A percentile compares a stretch with the other conserved stretches of the same genome.
These are phyloP conservation scores for Glaucomys volans DNA, from an alignment of 2,113 vertebrate genomes.

Conservation along the genomic window DNA sequence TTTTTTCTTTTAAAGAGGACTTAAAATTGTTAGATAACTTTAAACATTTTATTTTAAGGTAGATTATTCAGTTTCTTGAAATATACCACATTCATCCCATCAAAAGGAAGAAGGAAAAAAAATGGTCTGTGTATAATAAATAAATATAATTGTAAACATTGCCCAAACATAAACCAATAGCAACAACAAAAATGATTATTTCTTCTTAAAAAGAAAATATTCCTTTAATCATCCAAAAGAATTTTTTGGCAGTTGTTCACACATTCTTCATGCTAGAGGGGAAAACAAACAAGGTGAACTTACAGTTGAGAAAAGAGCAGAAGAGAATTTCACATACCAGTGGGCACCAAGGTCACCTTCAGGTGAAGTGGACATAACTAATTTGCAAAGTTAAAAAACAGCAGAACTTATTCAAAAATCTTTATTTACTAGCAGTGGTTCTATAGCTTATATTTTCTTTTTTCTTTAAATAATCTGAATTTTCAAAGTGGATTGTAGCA, in stretches of 20 bases:
- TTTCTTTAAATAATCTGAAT: neutral
- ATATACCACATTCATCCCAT: neutral
- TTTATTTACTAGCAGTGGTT: neutral
- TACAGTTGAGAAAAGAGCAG: neutral
- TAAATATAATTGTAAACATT: neutral
- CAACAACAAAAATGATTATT: neutral
- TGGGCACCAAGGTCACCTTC: neutral
- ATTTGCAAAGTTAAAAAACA: neutral
- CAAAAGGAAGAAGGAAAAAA: neutral
- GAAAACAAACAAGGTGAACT: slow-evolving; percentile 22
- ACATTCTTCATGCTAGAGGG: neutral
- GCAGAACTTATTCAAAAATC: neutral
- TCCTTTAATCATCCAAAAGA: neutral
- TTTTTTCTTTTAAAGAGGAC: neutral
- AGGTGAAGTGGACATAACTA: neutral
- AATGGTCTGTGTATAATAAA: neutral
- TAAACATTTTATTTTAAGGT: neutral
- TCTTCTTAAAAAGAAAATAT: slow-evolving; percentile 20
- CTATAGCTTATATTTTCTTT: neutral
- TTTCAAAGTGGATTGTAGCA: neutral
- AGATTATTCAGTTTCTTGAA: neutral
- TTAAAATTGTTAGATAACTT: neutral
- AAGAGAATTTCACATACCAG: neutral
- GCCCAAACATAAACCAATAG: neutral
- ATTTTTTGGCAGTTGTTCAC: neutral